Evolutionary conservation across 2,113 vertebrate genomes (phyloP).

Genomic region (Bufo bufo): DNA sequence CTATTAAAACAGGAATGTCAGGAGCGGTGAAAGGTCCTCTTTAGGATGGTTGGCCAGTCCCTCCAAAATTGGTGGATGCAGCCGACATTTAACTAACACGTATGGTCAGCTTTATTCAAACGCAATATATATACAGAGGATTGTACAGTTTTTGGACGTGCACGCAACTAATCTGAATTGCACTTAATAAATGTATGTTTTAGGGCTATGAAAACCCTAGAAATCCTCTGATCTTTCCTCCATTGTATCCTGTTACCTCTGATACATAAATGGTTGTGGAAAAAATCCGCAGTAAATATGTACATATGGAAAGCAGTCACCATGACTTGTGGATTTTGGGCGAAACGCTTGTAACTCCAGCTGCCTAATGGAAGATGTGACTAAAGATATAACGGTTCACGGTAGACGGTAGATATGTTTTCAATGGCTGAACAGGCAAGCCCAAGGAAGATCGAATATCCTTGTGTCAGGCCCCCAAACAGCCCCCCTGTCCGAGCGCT

Average conservation of each 20-base stretch:
- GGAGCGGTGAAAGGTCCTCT: no score
- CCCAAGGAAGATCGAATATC: slow-evolving; percentile 20
- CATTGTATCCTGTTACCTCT: slow-evolving; percentile 6
- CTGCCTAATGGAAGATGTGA: slow-evolving; percentile 30
- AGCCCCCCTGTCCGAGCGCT: background rate
- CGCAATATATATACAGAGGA: no score
- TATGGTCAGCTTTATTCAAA: no score
- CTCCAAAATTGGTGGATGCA: no score
- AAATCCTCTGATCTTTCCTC: background rate
- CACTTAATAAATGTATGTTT: background rate
- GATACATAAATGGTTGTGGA: background rate
- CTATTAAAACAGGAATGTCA: no score
- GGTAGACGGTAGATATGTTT: background rate
- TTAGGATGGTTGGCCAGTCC: no score
- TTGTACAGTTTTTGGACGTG: no score
- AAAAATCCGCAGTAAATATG: slow-evolving; percentile 9
- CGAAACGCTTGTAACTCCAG: slow-evolving; percentile 8
- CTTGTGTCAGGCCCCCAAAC: background rate
- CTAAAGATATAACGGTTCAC: background rate
- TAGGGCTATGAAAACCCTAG: background rate
- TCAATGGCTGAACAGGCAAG: background rate
- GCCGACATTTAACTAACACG: no score
- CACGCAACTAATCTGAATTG: background rate
- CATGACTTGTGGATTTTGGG: slow-evolving; percentile 13
- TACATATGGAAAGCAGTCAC: slow-evolving; percentile 23